Evolutionary conservation across 2,113 vertebrate genomes (phyloP), one percentile per base, ranked within the genome.

Genomic region (Acrocephalus kingi): DNA sequence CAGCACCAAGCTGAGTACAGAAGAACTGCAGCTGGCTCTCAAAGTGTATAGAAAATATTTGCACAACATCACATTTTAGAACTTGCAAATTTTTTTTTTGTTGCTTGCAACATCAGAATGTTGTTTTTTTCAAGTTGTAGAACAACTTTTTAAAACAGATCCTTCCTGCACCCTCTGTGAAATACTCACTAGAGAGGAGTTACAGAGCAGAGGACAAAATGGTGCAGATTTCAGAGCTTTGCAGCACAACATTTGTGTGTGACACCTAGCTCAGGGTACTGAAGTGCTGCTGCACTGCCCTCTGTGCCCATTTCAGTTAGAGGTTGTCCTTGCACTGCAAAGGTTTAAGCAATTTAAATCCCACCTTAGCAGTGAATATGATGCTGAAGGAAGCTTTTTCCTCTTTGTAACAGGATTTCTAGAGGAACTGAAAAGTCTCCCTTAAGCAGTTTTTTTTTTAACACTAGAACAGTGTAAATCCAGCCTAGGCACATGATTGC

Each of bases 261-360:
- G 10, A 19, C 6, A 11, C 17, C 21, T 6, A 2, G 11, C 4
- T 45, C 10, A 10, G 4, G 3, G 14, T 25, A 14, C 2, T 31
- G 71, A 37, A n/a, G 20, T 3, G n/a, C 12, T 43, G 71, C 78
- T 72, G 63, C 35, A 2, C 33, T 49, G 67, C 74, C 18, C 48
- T 6, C 6, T 4, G 64, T 21, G 24, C 62, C 23, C 15, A 4
- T 20, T 51, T 4, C 0, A 2, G 13, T 23, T 66, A 20, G 2
- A 78, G 84, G 15, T 13, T 80, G n/a, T 28, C 46, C 28, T 49
- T 21, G 0, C 24, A 13, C 39, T 41, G 24, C 46, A 73, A 23
- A 48, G 74, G 9, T 59, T 59, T 27, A 15, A 35, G 37, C 39
- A 59, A 35, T 67, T 75, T 54, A 72, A 87, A 63, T 56, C 45